A percentile compares a stretch with the other conserved stretches of the same genome.
phyloP scores from a whole-genome alignment of 2,113 vertebrate genomes.

The Cochlearius cochlearius region DNA sequence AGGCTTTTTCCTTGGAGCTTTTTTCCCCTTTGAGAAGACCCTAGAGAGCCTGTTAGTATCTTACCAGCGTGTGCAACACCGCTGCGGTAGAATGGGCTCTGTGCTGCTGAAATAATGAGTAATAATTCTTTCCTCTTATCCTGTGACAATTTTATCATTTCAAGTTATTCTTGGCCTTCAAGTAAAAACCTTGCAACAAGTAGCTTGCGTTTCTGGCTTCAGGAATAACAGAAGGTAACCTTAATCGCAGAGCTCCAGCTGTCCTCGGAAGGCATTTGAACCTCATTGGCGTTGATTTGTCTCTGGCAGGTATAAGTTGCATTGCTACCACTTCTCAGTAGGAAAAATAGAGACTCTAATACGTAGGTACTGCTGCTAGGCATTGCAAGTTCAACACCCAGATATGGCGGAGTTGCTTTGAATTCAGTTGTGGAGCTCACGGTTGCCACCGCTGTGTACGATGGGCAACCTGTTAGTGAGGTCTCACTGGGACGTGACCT shows the following conservation, averaged over 20 bases:
- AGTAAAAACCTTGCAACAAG: background rate
- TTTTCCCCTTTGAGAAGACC: background rate
- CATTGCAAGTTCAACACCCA: background rate
- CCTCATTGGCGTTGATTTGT: background rate
- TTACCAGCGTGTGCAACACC: background rate
- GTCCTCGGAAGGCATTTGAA: background rate
- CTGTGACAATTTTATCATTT: background rate
- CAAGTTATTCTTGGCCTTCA: background rate
- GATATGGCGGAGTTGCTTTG: background rate
- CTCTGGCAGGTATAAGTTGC: background rate
- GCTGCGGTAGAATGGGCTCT: background rate
- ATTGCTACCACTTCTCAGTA: background rate
- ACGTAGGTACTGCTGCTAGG: background rate
- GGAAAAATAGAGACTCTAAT: background rate
- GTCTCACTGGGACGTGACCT: background rate
- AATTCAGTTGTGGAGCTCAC: background rate
- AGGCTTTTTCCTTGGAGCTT: background rate
- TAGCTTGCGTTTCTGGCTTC: background rate
- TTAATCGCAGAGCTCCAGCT: background rate
- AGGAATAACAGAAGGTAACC: background rate
- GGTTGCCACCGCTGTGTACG: background rate
- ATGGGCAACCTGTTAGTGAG: background rate
- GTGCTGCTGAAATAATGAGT: background rate
- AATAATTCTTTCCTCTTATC: background rate
- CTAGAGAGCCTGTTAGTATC: background rate